These are phyloP conservation scores for Drosophila setifemur DNA, from an alignment of 1,140 invertebrate species.

Conservation along the genomic window DNA sequence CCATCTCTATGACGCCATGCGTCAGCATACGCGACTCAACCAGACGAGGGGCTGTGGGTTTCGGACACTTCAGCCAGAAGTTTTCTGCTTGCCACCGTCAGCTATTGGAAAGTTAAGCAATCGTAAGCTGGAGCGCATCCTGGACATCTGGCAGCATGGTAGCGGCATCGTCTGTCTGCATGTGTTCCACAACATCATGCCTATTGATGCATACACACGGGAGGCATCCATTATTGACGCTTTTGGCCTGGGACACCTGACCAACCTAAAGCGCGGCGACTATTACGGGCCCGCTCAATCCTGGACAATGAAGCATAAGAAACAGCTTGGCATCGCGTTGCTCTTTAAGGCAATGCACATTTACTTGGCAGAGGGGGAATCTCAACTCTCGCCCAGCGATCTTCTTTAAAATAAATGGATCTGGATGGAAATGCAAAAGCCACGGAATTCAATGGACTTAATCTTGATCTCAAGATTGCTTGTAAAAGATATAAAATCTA, in stretches of 20 bases:
- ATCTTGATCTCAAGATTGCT: slow-evolving; percentile 52
- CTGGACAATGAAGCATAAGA: slow-evolving; percentile 88
- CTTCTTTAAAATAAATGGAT: slow-evolving; percentile 82
- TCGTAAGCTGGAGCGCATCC: slow-evolving; percentile 90
- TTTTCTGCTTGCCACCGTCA: slow-evolving; percentile 63
- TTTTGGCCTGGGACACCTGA: slow-evolving; percentile 89
- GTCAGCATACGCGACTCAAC: slow-evolving; percentile 82
- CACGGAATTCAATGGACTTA: slow-evolving; percentile 10
- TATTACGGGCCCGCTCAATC: slow-evolving; percentile 91
- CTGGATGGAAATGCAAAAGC: slow-evolving; percentile 44
- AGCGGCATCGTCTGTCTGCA: slow-evolving; percentile 95
- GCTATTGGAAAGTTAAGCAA: slow-evolving; percentile 9
- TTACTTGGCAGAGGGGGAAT: slow-evolving; percentile 93
- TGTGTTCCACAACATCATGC: slow-evolving; percentile 94
- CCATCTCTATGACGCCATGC: slow-evolving; percentile 94
- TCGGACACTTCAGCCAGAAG: slow-evolving; percentile 43
- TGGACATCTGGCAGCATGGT: slow-evolving; percentile 93
- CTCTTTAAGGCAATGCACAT: slow-evolving; percentile 93
- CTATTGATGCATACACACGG: slow-evolving; percentile 95
- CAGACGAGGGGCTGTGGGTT: slow-evolving; percentile 22
- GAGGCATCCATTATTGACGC: slow-evolving; percentile 97
- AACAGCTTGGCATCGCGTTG: slow-evolving; percentile 91
- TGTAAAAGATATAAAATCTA: too few species aligned
- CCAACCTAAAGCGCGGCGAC: slow-evolving; percentile 91
- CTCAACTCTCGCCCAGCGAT: slow-evolving; percentile 88